phyloP scores from a whole-genome alignment of 2,797 vertebrate genomes.

The Menidia menidia region DNA sequence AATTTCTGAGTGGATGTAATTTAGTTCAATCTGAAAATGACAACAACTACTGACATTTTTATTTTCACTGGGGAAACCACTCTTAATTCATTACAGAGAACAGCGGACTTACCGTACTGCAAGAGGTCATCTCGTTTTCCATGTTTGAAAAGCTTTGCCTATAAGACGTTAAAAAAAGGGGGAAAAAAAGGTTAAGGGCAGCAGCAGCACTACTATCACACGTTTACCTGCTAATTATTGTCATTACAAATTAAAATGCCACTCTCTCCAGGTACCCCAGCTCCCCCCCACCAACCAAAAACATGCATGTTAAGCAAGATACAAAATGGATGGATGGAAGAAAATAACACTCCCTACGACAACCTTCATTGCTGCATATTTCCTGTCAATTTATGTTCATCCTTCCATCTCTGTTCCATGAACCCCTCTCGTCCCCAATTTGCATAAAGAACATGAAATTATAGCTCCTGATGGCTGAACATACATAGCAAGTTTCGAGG shows the following conservation, averaged over 20 bases:
- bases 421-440: neutral
- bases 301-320: too few species aligned
- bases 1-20: too few species aligned
- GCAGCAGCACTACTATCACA: neutral
- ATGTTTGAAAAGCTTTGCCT: conserved; percentile 98
- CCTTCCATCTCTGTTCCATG: neutral
- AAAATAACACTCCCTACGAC: neutral
- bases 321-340: too few species aligned
- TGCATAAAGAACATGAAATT: conserved; percentile 35
- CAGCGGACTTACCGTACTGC: conserved; percentile 87
- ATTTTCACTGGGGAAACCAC: neutral
- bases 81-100: neutral
- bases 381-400: neutral
- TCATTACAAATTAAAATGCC: neutral
- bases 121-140: conserved; percentile 95
- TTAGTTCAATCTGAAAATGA: neutral
- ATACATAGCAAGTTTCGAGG: conserved; percentile 70
- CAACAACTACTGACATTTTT: neutral
- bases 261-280: neutral
- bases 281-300: too few species aligned
- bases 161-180: conserved; percentile 43
- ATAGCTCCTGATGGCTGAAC: conserved; percentile 44
- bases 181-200: conserved; percentile 13
- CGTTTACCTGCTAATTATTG: neutral
- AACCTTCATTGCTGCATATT: neutral